These are phyloP conservation scores for Danio kyathit DNA, from an alignment of 2,797 vertebrate genomes.

Conservation along the genomic window DNA sequence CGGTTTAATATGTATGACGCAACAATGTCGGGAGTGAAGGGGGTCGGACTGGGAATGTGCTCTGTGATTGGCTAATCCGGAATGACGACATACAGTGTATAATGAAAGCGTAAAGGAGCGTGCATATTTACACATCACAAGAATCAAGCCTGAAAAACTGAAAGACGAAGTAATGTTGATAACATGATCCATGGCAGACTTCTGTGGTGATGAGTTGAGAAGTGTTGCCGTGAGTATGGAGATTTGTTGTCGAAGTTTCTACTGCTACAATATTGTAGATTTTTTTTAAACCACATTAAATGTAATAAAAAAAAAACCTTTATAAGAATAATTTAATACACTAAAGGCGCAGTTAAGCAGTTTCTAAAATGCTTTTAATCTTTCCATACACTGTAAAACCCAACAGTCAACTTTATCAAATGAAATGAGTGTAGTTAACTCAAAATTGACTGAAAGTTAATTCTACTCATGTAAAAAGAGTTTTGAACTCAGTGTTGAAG, in stretches of 20 bases:
- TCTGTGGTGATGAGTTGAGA: background rate
- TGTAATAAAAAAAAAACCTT: too few species aligned
- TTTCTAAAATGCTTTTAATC: too few species aligned
- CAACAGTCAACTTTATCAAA: too few species aligned
- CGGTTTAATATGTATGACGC: slow-evolving; percentile 50
- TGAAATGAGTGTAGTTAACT: too few species aligned
- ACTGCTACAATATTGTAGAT: background rate
- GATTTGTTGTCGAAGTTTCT: background rate
- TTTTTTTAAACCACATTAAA: too few species aligned
- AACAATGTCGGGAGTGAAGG: background rate
- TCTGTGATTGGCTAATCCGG: slow-evolving; percentile 7
- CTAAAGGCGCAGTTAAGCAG: too few species aligned
- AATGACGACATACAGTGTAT: background rate
- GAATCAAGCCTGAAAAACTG: background rate
- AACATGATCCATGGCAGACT: background rate
- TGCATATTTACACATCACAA: background rate
- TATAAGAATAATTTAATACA: too few species aligned
- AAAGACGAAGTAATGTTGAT: background rate
- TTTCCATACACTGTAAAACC: too few species aligned
- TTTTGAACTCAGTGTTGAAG: too few species aligned
- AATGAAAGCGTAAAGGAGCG: background rate
- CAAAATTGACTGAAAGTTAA: too few species aligned
- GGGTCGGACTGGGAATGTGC: background rate
- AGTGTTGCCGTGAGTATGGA: background rate
- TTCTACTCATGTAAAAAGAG: too few species aligned